phyloP scores from a whole-genome alignment of 2,888 invertebrate species.

The Netelia inedita region DNA sequence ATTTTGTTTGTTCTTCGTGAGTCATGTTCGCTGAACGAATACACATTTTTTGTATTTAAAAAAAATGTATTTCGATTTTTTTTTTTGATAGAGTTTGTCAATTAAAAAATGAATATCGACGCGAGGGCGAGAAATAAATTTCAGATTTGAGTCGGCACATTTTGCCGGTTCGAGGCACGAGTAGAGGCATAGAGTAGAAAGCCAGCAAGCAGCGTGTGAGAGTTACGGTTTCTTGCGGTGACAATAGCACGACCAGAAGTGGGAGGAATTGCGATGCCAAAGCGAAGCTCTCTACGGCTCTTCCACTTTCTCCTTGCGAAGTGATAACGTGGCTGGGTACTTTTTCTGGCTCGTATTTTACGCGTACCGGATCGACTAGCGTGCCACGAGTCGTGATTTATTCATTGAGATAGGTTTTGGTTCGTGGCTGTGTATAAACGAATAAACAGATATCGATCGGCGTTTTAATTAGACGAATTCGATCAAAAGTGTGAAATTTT shows the following conservation, averaged over 20 bases:
- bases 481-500: too few relatives aligned
- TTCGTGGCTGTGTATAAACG: too few relatives aligned
- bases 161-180: constrained; percentile 25
- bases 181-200: constrained; percentile 50
- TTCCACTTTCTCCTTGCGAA: constrained; percentile 59
- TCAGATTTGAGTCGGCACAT: constrained; percentile 45
- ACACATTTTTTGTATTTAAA: too few relatives aligned
- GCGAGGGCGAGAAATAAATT: constrained; percentile 28
- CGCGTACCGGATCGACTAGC: constrained; percentile 18
- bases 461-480: too few relatives aligned
- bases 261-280: constrained; percentile 47
- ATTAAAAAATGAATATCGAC: too few relatives aligned
- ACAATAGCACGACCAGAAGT: constrained; percentile 53
- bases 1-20: too few relatives aligned
- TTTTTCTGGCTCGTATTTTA: constrained; percentile 33
- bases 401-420: too few relatives aligned
- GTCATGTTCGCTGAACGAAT: too few relatives aligned
- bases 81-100: too few relatives aligned
- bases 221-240: constrained; percentile 62
- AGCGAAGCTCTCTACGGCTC: constrained; percentile 49
- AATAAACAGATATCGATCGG: too few relatives aligned
- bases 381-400: background rate
- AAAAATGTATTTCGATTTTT: too few relatives aligned
- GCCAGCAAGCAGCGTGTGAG: constrained; percentile 61
- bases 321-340: constrained; percentile 50